Evolutionary conservation across 2,113 vertebrate species (phyloP), one percentile per base, ranked within the genome.

Genomic region (Sinocyclocheilus maitianheensis): DNA sequence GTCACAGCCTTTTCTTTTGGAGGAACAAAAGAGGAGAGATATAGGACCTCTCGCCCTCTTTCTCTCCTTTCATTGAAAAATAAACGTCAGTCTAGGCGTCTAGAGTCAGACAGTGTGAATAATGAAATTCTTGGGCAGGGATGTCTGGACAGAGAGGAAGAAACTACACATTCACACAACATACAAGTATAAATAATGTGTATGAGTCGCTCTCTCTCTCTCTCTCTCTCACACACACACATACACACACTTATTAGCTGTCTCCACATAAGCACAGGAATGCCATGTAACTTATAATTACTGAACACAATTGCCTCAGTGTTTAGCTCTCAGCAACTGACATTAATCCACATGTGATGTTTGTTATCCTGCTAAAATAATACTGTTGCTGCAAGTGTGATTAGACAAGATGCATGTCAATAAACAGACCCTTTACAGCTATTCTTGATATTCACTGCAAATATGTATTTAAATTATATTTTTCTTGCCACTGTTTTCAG

Each of bases 81-180:
- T 87, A 90, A 90, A 89, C 83, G 72, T n/a, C 2, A 55, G 80
- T 87, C 88, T 85, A 83, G 80, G 72, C 77, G 51, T 75, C 77
- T 76, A 77, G 26, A 77, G 46, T 43, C 85, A 81, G 71, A 87
- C 80, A 81, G 84, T 78, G 84, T 83, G 84, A 89, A 87, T 81
- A 90, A 90, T 88, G 78, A 80, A 86, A 88, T 84, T 89, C 67
- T 76, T 65, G 74, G 62, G 37, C 71, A 51, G 79, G 30, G 34
- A n/a, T 1, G 55, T 55, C 84, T 79, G 48, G 77, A 60, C 40
- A 67, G 12, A 74, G 24, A 84, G 43, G 20, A 46, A 62, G 65
- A 14, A 58, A 14, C 30, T 13, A 46, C 55, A 77, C 53, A 63
- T 63, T 51, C 69, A 75, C 51, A 74, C 53, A 63, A 5, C 22